These are phyloP conservation scores for Equus quagga DNA, from an alignment of 2,113 vertebrate species.

Conservation along the genomic window DNA sequence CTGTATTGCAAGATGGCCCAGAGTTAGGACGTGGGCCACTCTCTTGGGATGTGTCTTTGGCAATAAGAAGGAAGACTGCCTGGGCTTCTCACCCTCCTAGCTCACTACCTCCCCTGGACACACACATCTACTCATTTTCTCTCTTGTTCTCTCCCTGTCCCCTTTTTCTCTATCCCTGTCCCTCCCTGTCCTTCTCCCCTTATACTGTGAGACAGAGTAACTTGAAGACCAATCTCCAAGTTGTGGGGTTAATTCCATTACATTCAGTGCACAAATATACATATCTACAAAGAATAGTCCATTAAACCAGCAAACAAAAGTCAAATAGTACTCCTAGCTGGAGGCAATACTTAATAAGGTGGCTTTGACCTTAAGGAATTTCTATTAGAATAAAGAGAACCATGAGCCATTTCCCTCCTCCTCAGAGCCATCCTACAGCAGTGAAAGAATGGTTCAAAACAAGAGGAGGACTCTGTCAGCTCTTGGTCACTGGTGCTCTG, in stretches of 20 bases:
- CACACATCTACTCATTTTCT: not conserved
- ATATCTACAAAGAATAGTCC: not conserved
- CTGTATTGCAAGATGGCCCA: not conserved
- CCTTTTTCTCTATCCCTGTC: not conserved
- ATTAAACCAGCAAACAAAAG: slow-evolving; percentile 24
- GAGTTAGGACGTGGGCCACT: not conserved
- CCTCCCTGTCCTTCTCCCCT: not conserved
- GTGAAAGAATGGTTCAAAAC: not conserved
- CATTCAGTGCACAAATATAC: not conserved
- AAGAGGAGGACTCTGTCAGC: not conserved
- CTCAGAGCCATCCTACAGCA: not conserved
- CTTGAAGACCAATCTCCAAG: slow-evolving; percentile 49
- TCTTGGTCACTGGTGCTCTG: not conserved
- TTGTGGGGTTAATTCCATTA: not conserved
- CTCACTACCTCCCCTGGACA: not conserved
- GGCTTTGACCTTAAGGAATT: slow-evolving; percentile 40
- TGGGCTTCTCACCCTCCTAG: not conserved
- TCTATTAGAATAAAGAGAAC: not conserved
- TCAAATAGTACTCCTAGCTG: not conserved
- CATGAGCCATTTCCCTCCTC: not conserved
- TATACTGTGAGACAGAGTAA: not conserved
- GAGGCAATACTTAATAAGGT: not conserved
- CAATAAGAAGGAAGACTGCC: not conserved
- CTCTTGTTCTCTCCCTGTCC: too few species aligned
- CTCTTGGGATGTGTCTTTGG: not conserved